Conservation (phyloP, 2,113 vertebrate species). For the Forbesichthys agassizii region DNA sequence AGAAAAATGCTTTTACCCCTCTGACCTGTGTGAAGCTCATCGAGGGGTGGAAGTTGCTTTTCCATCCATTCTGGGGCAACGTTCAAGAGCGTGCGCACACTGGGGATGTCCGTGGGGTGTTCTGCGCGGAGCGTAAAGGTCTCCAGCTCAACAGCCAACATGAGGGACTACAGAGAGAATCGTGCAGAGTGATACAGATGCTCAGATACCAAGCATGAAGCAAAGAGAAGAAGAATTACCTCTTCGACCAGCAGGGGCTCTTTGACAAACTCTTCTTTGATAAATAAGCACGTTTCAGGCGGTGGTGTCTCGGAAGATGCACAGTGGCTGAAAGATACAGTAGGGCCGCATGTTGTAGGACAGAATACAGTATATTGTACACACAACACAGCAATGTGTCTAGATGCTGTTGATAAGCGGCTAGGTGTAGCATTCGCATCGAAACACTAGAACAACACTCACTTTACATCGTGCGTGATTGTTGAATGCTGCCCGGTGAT, state of each 20-base stretch:
- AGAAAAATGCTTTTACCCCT: background rate
- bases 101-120: constrained; percentile 15
- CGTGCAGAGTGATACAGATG: background rate
- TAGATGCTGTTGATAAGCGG: no score
- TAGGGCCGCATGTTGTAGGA: background rate
- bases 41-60: constrained; percentile 36
- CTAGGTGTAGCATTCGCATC: no score
- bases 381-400: background rate
- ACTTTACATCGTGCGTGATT: background rate
- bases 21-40: constrained; percentile 59
- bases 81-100: constrained; percentile 24
- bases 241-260: constrained; percentile 41
- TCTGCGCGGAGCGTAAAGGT: constrained; percentile 1
- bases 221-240: constrained; percentile 42
- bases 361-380: background rate
- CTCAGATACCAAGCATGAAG: background rate
- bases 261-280: constrained; percentile 63
- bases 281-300: background rate
- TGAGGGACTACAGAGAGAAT: constrained; percentile 53
- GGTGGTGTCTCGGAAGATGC: constrained; percentile 41
- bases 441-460: no score
- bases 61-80: constrained; percentile 48
- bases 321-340: constrained; percentile 34
- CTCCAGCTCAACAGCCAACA: constrained; percentile 60
- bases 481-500: no score